A percentile compares a stretch with the other conserved stretches of the same genome.
Conservation (phyloP, 2,113 vertebrate species). For the Pluvialis apricaria region DNA sequence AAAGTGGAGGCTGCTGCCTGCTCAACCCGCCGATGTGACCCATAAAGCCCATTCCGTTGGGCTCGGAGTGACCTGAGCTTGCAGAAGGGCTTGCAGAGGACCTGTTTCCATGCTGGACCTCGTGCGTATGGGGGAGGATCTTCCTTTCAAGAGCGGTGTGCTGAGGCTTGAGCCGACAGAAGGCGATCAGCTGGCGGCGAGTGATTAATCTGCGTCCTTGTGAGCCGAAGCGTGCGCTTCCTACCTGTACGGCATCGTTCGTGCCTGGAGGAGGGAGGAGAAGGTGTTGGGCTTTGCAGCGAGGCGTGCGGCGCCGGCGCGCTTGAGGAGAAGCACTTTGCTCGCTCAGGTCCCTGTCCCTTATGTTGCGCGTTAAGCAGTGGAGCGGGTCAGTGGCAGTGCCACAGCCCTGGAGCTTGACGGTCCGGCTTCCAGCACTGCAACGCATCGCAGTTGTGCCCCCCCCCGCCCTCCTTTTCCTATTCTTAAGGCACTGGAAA, state of each 20-base stretch:
- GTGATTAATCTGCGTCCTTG: neutral
- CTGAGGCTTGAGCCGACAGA: neutral
- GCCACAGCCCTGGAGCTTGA: neutral
- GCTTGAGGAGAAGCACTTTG: neutral
- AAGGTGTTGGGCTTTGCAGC: neutral
- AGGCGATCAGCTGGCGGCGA: accelerated
- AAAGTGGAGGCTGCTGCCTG: neutral
- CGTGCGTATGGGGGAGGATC: accelerated
- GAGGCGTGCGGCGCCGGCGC: accelerated
- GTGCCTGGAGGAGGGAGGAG: neutral
- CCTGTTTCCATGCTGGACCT: accelerated
- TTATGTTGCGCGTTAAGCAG: accelerated
- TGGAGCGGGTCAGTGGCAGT: accelerated
- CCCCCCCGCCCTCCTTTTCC: neutral
- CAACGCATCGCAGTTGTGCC: neutral
- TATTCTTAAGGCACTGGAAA: neutral
- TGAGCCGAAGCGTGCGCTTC: neutral
- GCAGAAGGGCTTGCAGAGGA: neutral
- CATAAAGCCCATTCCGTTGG: neutral
- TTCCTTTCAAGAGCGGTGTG: neutral
- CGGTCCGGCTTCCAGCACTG: no score
- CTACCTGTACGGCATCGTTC: neutral
- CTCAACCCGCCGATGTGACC: neutral
- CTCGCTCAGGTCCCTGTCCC: neutral
- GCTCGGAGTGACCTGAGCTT: neutral